A percentile compares a stretch with the other conserved stretches of the same genome.
These are phyloP conservation scores for Corythornis leucogaster DNA, from an alignment of 2,797 vertebrate species.

Conservation along the genomic window DNA sequence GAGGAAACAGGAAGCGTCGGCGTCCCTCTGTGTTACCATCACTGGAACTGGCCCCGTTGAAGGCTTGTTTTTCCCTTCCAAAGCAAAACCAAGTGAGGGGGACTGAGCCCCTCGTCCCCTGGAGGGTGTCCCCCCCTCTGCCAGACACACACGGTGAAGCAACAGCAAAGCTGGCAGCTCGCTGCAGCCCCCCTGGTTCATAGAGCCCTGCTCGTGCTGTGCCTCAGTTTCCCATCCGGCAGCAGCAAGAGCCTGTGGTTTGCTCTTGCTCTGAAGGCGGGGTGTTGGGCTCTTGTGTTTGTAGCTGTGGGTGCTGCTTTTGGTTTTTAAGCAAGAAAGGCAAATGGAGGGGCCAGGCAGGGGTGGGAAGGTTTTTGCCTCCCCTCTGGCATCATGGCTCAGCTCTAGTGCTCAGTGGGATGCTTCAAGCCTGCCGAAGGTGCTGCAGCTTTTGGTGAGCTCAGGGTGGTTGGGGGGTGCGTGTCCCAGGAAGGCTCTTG, in stretches of 20 bases:
- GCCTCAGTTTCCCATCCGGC: background rate
- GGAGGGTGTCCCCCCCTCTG: background rate
- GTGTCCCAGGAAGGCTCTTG: too few species aligned
- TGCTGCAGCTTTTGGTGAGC: background rate
- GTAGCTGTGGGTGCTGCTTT: background rate
- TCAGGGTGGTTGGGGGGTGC: background rate
- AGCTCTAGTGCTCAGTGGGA: background rate
- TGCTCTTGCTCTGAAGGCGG: background rate
- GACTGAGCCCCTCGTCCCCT: background rate
- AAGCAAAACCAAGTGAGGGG: background rate
- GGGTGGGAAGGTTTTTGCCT: background rate
- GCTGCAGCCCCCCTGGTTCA: background rate
- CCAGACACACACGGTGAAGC: background rate
- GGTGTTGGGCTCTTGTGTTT: background rate
- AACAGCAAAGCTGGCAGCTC: background rate
- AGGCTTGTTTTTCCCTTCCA: slow-evolving; percentile 24
- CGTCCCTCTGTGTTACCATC: background rate
- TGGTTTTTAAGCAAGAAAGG: background rate
- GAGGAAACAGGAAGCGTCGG: slow-evolving; percentile 48
- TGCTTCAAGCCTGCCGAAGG: background rate
- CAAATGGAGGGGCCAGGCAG: background rate
- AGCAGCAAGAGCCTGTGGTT: background rate
- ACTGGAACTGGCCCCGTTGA: background rate
- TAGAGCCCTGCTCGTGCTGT: background rate
- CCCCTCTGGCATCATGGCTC: background rate